A percentile compares a stretch with the other conserved stretches of the same genome.
These are phyloP conservation scores for Melanotaenia parkinsoni DNA, from an alignment of 2,797 vertebrate genomes.

Conservation along the genomic window DNA sequence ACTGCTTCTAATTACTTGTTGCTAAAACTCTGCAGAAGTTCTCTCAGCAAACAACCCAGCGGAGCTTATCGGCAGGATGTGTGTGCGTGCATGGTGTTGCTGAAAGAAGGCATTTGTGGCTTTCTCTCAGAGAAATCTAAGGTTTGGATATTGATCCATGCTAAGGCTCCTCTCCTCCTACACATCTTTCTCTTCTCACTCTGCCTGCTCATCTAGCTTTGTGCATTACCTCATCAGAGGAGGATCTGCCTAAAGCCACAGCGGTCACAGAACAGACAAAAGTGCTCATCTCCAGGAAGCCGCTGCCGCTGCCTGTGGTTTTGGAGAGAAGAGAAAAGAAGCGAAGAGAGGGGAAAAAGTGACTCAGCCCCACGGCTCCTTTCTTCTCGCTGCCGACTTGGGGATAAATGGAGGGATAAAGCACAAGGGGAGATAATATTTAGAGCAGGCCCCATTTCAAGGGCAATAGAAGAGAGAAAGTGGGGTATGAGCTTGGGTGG, in stretches of 20 bases:
- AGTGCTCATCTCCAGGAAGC: constrained; percentile 82
- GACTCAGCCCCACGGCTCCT: constrained; percentile 77
- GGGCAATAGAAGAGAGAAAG: constrained; percentile 80
- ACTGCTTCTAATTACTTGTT: neutral
- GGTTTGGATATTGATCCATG: constrained; percentile 40
- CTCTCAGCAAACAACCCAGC: neutral
- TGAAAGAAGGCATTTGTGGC: constrained; percentile 2
- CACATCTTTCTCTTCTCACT: constrained; percentile 45
- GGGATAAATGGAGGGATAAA: constrained; percentile 80
- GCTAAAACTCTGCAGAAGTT: constrained; percentile 3
- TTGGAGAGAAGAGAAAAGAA: constrained; percentile 69
- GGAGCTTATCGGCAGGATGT: neutral
- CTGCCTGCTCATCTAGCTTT: constrained; percentile 54
- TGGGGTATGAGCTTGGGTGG: constrained; percentile 72
- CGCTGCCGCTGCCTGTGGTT: constrained; percentile 77
- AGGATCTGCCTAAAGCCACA: constrained; percentile 77
- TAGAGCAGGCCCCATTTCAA: constrained; percentile 85
- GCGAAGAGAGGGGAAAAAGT: constrained; percentile 75
- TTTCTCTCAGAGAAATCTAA: constrained; percentile 27
- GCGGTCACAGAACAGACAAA: constrained; percentile 84
- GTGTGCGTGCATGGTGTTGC: neutral
- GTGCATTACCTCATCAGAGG: constrained; percentile 79
- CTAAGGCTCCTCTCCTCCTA: constrained; percentile 16
- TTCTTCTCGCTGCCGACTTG: constrained; percentile 75
- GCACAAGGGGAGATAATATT: constrained; percentile 77